Base-by-base conservation (phyloP, 1,140 invertebrate genomes). In the Aporrectodea caliginosa region DNA sequence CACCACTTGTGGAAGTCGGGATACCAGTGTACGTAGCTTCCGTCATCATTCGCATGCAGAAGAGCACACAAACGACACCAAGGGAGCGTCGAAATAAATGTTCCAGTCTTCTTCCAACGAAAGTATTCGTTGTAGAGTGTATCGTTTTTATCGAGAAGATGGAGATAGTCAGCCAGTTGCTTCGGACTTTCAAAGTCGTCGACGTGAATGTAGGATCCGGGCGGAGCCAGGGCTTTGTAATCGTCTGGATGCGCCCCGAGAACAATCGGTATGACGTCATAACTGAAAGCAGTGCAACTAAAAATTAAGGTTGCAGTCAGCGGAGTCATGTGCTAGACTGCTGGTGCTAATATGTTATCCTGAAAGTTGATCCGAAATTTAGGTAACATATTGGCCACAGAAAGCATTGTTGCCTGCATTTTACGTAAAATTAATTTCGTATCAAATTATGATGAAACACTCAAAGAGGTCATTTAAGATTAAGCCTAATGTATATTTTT, bases 71-170 rank as follows among this genome's bases (percentile, higher is more conserved):
- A 94, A 27, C 58, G 35, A 33, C 75, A 77, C 14, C 35, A 68
- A 31, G n/a, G 27, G 29, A 33, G 68, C 0, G 95, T 97, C 88
- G 97, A 96, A 83, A 97, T 94, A 85, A 97, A 96, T 86, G 96
- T 94, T 0, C 95, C 95, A 0, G 94, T 95, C 34, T 93, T 94
- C 89, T 95, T 94, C 91, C 92, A 94, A 35, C 92, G 92, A 87
- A 97, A 97, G 86, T 97, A 97, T 22, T 94, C 93, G 88, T 97
- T 97, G 88, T 97, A 98, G 0, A 95, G 89, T 22, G 92, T 91
- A 85, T 96, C 94, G 86, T 98, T 93, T 74, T 91, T 90, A 84
- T 97, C 95, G 27, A 98, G 89, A 14, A 33, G 16, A 33, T 75
- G 16, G 16, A 89, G 75, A 81, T 86, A 85, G 12, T 84, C 82